Evolutionary conservation across 64 coral and sea anemone species (phyloP).

Genomic region (Stylophora pistillata): DNA sequence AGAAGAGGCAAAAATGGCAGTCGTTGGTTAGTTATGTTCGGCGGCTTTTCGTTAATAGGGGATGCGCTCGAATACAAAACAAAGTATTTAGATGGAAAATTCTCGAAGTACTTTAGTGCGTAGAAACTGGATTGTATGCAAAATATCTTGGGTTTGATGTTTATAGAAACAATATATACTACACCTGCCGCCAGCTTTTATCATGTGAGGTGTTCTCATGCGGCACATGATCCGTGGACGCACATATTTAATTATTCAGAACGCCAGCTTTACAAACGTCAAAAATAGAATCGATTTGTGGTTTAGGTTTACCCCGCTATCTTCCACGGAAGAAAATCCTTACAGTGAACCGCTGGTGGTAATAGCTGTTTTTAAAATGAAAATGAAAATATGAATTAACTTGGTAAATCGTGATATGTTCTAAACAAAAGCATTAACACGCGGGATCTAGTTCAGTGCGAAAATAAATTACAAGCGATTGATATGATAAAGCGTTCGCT

Average conservation of each 20-base stretch:
- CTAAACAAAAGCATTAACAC: neutral
- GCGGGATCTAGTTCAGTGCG: no score
- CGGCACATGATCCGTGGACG: neutral
- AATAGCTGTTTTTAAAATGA: neutral
- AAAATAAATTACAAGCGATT: no score
- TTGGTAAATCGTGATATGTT: neutral
- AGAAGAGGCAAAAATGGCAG: neutral
- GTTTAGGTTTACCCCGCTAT: neutral
- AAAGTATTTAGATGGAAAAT: neutral
- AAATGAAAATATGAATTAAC: neutral
- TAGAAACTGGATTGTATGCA: slow-evolving; percentile 38
- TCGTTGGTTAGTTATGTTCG: neutral
- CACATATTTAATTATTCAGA: neutral
- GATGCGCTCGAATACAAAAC: neutral
- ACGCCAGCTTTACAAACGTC: neutral
- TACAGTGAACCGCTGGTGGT: neutral
- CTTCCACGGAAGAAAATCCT: neutral
- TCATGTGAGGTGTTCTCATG: neutral
- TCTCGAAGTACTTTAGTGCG: neutral
- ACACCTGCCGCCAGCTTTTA: slow-evolving; percentile 21
- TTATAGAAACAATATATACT: slow-evolving; percentile 19
- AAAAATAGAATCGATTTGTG: neutral
- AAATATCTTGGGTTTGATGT: slow-evolving; percentile 46
- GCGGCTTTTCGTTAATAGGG: neutral
- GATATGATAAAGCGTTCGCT: no score